Evolutionary conservation across 1,140 invertebrate genomes (phyloP).

Genomic region (Armadillidium nasatum): DNA sequence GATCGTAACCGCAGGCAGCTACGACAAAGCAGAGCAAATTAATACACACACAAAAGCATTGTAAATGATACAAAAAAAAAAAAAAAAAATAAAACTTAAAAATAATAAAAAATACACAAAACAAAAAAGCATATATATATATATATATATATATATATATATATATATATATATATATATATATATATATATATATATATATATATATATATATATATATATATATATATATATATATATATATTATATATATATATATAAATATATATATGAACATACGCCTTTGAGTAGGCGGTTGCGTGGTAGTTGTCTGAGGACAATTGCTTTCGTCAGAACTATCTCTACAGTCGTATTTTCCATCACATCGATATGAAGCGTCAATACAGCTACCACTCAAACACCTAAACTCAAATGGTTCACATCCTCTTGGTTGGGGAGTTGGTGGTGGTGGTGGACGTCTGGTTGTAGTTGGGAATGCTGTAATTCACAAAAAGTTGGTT

Average conservation of each 20-base stretch:
- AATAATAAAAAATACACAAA: background rate
- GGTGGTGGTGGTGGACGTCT: background rate
- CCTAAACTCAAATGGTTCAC: background rate
- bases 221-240: background rate
- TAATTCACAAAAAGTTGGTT: too few species aligned
- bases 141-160: background rate
- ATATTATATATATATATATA: background rate
- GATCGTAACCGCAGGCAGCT: constrained; percentile 6
- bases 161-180: too few species aligned
- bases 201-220: background rate
- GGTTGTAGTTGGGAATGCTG: too few species aligned
- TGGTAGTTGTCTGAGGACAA: constrained; percentile 55
- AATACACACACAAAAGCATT: background rate
- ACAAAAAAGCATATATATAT: background rate
- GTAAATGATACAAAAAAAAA: background rate
- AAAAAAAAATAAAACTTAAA: background rate
- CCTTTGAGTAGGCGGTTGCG: background rate
- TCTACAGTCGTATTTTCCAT: constrained; percentile 57
- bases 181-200: background rate
- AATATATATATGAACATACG: background rate
- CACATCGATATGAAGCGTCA: constrained; percentile 47
- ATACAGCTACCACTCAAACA: constrained; percentile 21
- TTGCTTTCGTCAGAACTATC: constrained; percentile 66
- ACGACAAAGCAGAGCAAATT: background rate
- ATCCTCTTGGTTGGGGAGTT: background rate